Evolutionary conservation across 2,113 vertebrate genomes (phyloP).

Genomic region (Bubo bubo): DNA sequence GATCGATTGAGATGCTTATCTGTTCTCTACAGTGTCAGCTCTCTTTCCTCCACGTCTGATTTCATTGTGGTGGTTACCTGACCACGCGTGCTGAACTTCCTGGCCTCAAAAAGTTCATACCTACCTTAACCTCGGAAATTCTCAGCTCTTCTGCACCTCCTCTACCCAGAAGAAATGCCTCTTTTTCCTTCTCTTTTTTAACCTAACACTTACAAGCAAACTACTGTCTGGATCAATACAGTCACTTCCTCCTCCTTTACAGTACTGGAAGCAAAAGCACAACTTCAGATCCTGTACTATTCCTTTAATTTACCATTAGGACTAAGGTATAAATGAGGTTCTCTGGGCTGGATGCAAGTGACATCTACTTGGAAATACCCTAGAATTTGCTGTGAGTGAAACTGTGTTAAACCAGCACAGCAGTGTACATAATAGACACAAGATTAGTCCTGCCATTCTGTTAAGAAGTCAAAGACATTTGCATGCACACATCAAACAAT

Average conservation of each 20-base stretch:
- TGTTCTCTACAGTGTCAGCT: background rate
- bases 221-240: background rate
- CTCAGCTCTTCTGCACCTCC: background rate
- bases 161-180: background rate
- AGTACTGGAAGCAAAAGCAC: background rate
- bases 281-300: background rate
- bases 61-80: constrained; percentile 37
- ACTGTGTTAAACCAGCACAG: background rate
- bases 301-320: background rate
- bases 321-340: background rate
- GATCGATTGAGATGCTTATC: background rate
- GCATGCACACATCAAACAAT: background rate
- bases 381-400: background rate
- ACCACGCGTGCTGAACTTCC: background rate
- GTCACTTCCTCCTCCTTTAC: background rate
- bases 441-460: background rate
- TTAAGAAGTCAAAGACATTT: background rate
- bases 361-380: background rate
- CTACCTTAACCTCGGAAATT: background rate
- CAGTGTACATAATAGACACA: fast-evolving
- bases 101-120: background rate
- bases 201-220: background rate
- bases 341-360: background rate
- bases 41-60: background rate
- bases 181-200: background rate